phyloP scores from a whole-genome alignment of 2,797 vertebrate genomes.

The Lagodon rhomboides region DNA sequence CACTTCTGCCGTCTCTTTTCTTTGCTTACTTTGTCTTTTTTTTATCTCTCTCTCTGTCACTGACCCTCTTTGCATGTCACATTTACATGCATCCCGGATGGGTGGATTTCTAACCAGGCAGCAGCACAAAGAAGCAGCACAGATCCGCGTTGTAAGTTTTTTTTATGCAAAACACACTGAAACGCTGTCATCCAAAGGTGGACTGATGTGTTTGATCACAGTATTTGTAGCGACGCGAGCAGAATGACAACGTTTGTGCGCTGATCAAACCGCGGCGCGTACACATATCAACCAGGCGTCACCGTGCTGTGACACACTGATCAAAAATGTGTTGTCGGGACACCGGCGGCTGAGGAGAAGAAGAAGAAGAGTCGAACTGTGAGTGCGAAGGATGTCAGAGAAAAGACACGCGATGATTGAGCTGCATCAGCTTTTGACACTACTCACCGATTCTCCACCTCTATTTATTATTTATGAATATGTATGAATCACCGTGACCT shows the following conservation, averaged over 20 bases:
- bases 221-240: conserved; percentile 23
- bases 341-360: not conserved
- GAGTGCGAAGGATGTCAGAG: conserved; percentile 15
- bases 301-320: not conserved
- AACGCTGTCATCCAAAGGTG: conserved; percentile 27
- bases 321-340: conserved; percentile 9
- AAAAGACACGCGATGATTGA: not conserved
- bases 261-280: conserved; percentile 38
- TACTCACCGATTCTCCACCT: not conserved
- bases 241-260: not conserved
- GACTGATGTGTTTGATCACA: conserved; percentile 46
- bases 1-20: not conserved
- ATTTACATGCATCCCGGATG: conserved; percentile 19
- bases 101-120: conserved; percentile 9
- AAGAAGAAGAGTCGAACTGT: not conserved
- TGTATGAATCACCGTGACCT: conserved; percentile 10
- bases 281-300: not conserved
- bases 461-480: conserved; percentile 12
- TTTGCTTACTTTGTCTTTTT: conserved; percentile 1
- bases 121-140: conserved; percentile 5
- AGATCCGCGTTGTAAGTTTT: conserved; percentile 35
- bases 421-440: not conserved
- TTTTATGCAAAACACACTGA: conserved; percentile 4
- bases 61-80: conserved; percentile 1
- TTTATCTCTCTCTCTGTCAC: conserved; percentile 18